Conservation (phyloP, 2,888 invertebrate genomes). For the Eulithis prunata region DNA sequence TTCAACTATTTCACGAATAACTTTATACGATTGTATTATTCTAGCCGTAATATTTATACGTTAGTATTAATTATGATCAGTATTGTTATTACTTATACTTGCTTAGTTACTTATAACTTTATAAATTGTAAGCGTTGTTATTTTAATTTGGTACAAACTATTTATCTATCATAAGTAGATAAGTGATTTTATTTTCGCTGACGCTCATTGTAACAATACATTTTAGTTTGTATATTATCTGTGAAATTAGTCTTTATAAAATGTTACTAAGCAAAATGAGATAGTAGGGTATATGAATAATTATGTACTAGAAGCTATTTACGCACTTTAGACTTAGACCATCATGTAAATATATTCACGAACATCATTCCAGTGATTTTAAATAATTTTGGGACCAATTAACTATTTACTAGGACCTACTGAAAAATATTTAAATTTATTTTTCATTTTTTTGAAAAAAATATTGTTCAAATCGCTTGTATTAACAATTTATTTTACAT, state of each 20-base stretch:
- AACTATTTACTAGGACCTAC: not conserved
- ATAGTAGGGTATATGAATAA: constrained; percentile 12
- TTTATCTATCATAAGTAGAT: constrained; percentile 39
- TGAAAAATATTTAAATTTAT: not conserved
- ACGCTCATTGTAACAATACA: constrained; percentile 48
- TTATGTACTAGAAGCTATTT: not conserved
- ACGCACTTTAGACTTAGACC: constrained; percentile 22
- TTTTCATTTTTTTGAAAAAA: not conserved
- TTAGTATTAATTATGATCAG: constrained; percentile 49
- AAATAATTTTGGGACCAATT: constrained; percentile 33
- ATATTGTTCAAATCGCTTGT: not conserved
- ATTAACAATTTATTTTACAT: not conserved
- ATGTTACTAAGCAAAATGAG: constrained; percentile 30
- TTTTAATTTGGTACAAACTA: constrained; percentile 59
- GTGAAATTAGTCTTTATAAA: constrained; percentile 35
- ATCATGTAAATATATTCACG: constrained; percentile 37
- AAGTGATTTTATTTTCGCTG: constrained; percentile 25
- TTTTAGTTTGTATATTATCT: constrained; percentile 47
- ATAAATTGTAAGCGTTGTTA: constrained; percentile 48
- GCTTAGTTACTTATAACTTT: constrained; percentile 33
- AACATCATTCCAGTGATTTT: constrained; percentile 26
- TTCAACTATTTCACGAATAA: constrained; percentile 24
- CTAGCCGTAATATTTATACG: constrained; percentile 33
- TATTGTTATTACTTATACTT: constrained; percentile 58
- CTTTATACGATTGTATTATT: constrained; percentile 17